Base-by-base conservation (phyloP, 2,113 vertebrate genomes). In the Ceyx melanurus region DNA sequence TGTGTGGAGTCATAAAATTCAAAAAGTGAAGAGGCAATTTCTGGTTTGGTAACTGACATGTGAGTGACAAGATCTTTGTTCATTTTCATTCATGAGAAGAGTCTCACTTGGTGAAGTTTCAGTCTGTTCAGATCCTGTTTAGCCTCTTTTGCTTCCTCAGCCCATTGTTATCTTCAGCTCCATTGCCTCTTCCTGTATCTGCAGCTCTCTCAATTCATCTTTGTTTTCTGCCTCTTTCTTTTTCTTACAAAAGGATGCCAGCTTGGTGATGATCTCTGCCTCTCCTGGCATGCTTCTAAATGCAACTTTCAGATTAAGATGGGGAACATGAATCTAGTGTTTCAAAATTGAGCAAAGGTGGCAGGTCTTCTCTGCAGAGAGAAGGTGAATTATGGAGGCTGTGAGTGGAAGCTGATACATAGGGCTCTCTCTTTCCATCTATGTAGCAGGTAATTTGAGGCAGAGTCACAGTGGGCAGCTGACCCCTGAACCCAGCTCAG, bases 331-430 rank as follows among this genome's bases (percentile, higher is more conserved):
- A 83, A 53, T 48, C 54, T 58, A 18, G 11, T 8, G 5, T 60
- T 76, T 56, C 23, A 81, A 89, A 83, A 64, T 0, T 26, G 54
- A 84, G 60, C 31, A 43, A 58, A 60, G 40, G 21, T 5, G 1
- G 13, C 1, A 3, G 31, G 6, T 62, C n/a, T 29, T n/a, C 68
- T 67, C 56, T 50, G 50, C n/a, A 35, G 61, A 54, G 58, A 0
- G 2, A 31, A 67, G 56, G 67, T 0, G 2, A 40, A 37, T 51
- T 51, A 8, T 0, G 2, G 53, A 51, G 48, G 37, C 19, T 61
- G 68, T 10, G 43, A 48, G 43, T 35, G 37, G 21, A 61, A 74
- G 42, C 17, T 40, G 42, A 28, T 35, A 22, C 0, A 1, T 6
- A 20, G 68, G 19, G 26, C 33, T 88, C 18, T 57, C 37, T 72